A percentile compares a stretch with the other conserved stretches of the same genome.
Conservation (phyloP, 2,888 invertebrate genomes). For the Ashinkailepas kermadecensis region DNA sequence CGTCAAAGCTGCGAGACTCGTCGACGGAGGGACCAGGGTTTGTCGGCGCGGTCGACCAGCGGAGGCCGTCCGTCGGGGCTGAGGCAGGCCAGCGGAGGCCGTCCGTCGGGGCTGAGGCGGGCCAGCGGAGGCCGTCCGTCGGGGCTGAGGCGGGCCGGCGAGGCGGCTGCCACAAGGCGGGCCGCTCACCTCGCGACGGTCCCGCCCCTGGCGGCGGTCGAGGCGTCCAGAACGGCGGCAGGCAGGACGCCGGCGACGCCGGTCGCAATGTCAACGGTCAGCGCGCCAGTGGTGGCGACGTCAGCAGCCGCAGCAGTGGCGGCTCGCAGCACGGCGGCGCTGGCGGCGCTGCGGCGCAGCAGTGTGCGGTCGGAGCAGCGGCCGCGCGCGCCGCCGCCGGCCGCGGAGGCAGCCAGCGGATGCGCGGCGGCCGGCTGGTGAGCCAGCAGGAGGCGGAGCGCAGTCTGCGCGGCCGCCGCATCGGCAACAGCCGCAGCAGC, state of each 20-base stretch:
- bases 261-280: not conserved
- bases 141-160: too few relatives aligned
- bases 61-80: too few relatives aligned
- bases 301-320: not conserved
- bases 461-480: not conserved
- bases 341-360: not conserved
- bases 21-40: too few relatives aligned
- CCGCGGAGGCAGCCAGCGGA: not conserved
- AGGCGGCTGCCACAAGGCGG: not conserved
- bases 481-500: conserved; percentile 13
- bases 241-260: not conserved
- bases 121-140: too few relatives aligned
- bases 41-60: too few relatives aligned
- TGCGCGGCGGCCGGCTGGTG: not conserved
- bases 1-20: too few relatives aligned
- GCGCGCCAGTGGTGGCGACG: not conserved
- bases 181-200: not conserved
- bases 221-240: not conserved
- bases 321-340: not conserved
- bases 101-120: too few relatives aligned
- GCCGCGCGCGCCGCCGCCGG: not conserved
- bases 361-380: not conserved
- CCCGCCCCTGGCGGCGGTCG: not conserved
- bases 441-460: not conserved
- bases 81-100: too few relatives aligned